Percentiles rank a stretch among this genome's conserved stretches.
Conservation (phyloP, 2,797 vertebrate species). For the Helicolenus hilgendorfi region DNA sequence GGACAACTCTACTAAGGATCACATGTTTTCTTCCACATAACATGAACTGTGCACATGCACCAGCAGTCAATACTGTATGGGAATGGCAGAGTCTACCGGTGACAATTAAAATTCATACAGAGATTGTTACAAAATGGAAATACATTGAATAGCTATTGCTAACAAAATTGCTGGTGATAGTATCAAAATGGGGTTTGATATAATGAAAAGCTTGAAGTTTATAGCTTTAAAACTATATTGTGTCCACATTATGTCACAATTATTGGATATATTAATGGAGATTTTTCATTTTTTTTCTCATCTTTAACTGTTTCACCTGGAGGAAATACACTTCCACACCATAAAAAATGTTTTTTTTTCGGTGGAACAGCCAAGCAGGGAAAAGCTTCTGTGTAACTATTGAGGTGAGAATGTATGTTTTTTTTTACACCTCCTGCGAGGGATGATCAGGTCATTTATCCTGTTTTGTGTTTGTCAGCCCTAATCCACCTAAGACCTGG, state of each 20-base stretch:
- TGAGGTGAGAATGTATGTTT: neutral
- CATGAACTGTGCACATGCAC: neutral
- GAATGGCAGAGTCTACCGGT: neutral
- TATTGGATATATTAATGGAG: neutral
- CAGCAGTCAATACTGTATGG: neutral
- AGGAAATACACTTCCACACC: neutral
- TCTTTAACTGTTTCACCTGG: neutral
- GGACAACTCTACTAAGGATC: neutral
- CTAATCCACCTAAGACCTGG: constrained; percentile 25
- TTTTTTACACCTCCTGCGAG: neutral
- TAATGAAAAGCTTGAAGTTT: neutral
- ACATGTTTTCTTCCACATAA: neutral
- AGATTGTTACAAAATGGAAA: neutral
- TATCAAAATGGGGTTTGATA: neutral
- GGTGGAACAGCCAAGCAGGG: neutral
- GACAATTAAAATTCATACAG: neutral
- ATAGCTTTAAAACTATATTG: neutral
- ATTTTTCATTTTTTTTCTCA: neutral
- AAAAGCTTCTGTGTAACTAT: neutral
- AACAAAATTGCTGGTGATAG: neutral
- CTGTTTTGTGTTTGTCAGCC: constrained; percentile 55
- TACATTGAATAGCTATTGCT: neutral
- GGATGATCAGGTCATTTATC: constrained; percentile 49
- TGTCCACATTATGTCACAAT: neutral
- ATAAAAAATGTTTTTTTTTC: neutral